Conservation (phyloP, 2,888 invertebrate genomes). For the Nomada flava region DNA sequence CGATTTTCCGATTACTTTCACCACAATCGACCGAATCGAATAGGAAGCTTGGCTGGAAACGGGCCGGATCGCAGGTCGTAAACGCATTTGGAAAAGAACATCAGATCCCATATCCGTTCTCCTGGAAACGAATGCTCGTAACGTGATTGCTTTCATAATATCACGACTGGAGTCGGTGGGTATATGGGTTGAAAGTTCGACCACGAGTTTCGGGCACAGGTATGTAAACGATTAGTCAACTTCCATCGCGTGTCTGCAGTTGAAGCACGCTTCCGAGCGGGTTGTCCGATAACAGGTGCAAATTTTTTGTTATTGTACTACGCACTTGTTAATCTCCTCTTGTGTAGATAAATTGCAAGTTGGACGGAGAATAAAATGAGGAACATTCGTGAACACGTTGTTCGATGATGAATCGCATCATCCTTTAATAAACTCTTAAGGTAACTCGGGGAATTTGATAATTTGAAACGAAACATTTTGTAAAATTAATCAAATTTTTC, state of each 20-base stretch:
- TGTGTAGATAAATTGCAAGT: background rate
- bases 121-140: slow-evolving; percentile 43
- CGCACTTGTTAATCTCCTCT: background rate
- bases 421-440: too few relatives aligned
- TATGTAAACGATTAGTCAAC: background rate
- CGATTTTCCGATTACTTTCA: background rate
- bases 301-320: background rate
- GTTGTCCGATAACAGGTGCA: background rate
- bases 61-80: slow-evolving; percentile 14
- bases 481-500: too few relatives aligned
- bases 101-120: slow-evolving; percentile 23
- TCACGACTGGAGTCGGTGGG: slow-evolving; percentile 10
- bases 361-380: background rate
- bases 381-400: background rate
- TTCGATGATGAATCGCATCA: too few relatives aligned
- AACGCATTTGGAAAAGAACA: slow-evolving; percentile 46
- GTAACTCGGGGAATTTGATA: too few relatives aligned
- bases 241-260: background rate
- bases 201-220: background rate
- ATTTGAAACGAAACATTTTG: too few relatives aligned
- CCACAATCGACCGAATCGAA: background rate
- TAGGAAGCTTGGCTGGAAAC: background rate
- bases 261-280: background rate
- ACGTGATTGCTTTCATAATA: slow-evolving; percentile 51
- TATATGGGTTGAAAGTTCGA: slow-evolving; percentile 7